These are phyloP conservation scores for Gyps fulvus DNA, from an alignment of 2,113 vertebrate genomes.

Conservation along the genomic window DNA sequence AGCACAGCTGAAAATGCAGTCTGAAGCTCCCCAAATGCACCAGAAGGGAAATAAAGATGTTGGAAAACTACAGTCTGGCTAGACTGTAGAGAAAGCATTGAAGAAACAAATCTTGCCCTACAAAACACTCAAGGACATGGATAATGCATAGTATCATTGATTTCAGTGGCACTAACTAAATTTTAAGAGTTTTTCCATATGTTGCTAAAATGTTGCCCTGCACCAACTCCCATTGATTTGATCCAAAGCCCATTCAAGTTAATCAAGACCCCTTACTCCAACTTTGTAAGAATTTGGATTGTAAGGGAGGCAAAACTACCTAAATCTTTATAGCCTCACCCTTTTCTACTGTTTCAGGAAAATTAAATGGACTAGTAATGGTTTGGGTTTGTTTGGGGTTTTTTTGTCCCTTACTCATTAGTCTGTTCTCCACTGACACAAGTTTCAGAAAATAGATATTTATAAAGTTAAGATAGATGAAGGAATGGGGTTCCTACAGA, in stretches of 20 bases:
- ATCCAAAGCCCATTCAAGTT: background rate
- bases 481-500: background rate
- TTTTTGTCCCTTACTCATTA: background rate
- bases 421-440: background rate
- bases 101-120: background rate
- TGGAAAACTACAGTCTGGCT: background rate
- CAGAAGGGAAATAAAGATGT: background rate
- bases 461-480: background rate
- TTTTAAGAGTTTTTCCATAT: background rate
- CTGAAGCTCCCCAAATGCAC: background rate
- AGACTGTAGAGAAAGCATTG: background rate
- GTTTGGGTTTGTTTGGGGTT: rapidly evolving
- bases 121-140: background rate
- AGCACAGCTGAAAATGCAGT: background rate
- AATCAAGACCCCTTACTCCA: background rate
- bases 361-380: background rate
- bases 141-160: background rate
- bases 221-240: background rate
- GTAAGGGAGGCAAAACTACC: background rate
- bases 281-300: background rate
- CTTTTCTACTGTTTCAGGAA: background rate
- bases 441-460: background rate
- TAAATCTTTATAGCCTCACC: background rate
- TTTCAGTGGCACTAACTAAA: background rate
- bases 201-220: background rate